Conservation (phyloP, 2,113 vertebrate species). For the Carassius carassius region DNA sequence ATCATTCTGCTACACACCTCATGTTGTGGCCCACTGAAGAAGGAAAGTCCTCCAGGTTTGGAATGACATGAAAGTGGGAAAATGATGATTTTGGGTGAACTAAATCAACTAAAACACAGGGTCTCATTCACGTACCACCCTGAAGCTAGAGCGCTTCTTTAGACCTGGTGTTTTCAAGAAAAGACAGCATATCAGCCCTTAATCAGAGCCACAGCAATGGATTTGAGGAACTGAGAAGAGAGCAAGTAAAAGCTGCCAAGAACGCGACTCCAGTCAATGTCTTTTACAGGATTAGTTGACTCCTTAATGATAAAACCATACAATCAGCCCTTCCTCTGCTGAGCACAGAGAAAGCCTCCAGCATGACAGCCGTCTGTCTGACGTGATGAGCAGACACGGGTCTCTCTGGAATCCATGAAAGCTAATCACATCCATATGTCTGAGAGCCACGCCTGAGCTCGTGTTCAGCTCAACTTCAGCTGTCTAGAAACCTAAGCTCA, state of each 20-base stretch:
- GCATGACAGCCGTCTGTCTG: not conserved
- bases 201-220: conserved; percentile 1
- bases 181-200: not conserved
- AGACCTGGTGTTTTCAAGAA: not conserved
- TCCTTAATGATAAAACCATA: conserved; percentile 13
- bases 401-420: conserved; percentile 12
- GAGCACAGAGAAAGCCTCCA: conserved; percentile 11
- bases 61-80: no score
- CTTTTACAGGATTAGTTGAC: no score
- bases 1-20: no score
- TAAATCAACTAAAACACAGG: no score
- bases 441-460: conserved; percentile 3
- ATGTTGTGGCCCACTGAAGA: no score
- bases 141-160: not conserved
- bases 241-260: conserved; percentile 17
- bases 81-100: no score
- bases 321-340: conserved; percentile 22
- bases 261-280: conserved; percentile 4
- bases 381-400: not conserved
- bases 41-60: no score
- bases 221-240: conserved; percentile 13
- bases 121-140: no score
- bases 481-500: conserved; percentile 7
- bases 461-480: conserved; percentile 1
- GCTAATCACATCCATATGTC: conserved; percentile 38